Percentiles rank a stretch among this genome's conserved stretches.
Evolutionary conservation across 1,140 invertebrate species (phyloP).

Genomic region (Drosophila truncata): DNA sequence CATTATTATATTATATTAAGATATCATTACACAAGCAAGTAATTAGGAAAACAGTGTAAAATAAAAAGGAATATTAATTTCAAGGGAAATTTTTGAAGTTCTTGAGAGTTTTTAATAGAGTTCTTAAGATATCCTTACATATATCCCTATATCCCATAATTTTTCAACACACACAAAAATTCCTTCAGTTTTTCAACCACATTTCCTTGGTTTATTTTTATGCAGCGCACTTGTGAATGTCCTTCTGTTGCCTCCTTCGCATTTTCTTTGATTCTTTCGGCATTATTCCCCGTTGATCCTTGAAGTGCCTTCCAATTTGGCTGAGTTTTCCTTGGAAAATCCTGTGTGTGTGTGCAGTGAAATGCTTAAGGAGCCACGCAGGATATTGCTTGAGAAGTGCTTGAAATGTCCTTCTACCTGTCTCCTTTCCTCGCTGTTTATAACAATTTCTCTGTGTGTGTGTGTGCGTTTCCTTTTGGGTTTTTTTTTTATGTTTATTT

Average conservation of each 20-base stretch:
- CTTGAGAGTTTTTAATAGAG: too few relatives aligned
- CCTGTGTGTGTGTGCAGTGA: conserved; percentile 26
- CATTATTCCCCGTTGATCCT: conserved; percentile 35
- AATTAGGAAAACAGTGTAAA: too few relatives aligned
- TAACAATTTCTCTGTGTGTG: conserved; percentile 22
- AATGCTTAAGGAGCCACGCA: conserved; percentile 32
- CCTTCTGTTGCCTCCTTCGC: background rate
- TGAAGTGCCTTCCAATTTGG: conserved; percentile 58
- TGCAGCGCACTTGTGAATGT: conserved; percentile 2
- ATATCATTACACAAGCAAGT: too few relatives aligned
- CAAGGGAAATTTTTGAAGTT: too few relatives aligned
- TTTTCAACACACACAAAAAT: background rate
- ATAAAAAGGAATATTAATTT: too few relatives aligned
- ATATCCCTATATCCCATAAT: background rate
- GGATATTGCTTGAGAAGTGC: conserved; percentile 49
- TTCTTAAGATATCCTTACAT: too few relatives aligned
- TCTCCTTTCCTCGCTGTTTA: background rate
- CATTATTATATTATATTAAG: too few relatives aligned
- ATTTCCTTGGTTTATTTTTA: conserved; percentile 20
- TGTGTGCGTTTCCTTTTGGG: conserved; percentile 26
- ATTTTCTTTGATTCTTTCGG: conserved; percentile 6
- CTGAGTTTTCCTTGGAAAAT: conserved; percentile 43
- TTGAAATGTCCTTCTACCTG: conserved; percentile 25
- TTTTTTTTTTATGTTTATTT: conserved; percentile 60
- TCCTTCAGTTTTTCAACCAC: background rate